These are phyloP conservation scores for Tiaroga cobitis DNA, from an alignment of 2,797 vertebrate genomes.

Conservation along the genomic window DNA sequence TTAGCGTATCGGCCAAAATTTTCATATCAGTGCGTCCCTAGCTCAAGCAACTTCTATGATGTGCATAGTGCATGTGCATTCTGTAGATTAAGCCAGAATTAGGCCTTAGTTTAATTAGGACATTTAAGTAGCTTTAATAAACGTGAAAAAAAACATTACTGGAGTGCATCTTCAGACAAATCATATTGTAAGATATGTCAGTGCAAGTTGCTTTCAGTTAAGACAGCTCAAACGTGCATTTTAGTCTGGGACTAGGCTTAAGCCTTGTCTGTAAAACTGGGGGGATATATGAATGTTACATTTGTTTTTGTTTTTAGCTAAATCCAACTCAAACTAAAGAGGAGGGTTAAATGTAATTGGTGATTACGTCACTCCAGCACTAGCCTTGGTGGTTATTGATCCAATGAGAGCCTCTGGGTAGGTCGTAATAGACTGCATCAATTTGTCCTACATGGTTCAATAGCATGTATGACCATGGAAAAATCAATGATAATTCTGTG, in stretches of 20 bases:
- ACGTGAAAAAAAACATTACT: too few relatives aligned
- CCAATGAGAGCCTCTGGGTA: constrained; percentile 24
- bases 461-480: constrained; percentile 20
- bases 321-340: background rate
- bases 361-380: background rate
- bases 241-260: too few relatives aligned
- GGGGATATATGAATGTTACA: background rate
- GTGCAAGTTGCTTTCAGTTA: too few relatives aligned
- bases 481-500: constrained; percentile 7
- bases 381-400: constrained; percentile 4
- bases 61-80: too few relatives aligned
- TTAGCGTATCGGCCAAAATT: too few relatives aligned
- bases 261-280: too few relatives aligned
- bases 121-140: too few relatives aligned
- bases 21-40: too few relatives aligned
- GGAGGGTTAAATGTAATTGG: background rate
- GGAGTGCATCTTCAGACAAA: too few relatives aligned
- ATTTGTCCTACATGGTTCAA: constrained; percentile 24
- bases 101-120: too few relatives aligned
- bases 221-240: too few relatives aligned
- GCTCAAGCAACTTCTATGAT: background rate
- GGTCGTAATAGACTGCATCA: background rate
- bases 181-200: background rate
- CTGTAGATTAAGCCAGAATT: too few relatives aligned
- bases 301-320: background rate